Base-by-base conservation (phyloP, 2,888 invertebrate species). In the Trachelus stipa region DNA sequence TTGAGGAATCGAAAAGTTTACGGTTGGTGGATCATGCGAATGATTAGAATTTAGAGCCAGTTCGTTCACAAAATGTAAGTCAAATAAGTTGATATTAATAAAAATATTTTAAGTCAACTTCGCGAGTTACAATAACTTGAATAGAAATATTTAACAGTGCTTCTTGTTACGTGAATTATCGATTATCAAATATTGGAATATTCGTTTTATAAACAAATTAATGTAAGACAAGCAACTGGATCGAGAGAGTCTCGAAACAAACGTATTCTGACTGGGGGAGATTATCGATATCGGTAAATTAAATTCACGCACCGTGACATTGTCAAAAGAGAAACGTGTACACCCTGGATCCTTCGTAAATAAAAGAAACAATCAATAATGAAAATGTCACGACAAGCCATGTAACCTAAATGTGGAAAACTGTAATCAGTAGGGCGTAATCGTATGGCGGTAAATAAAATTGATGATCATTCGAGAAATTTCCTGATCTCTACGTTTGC, bases 391-490 rank as follows among this genome's bases (percentile, higher is more conserved):
- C 23, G 23, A 56, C 56, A 56, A 56, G 56, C 15, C 40, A 15
- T 6, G 40, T 1, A 4, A 6, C 56, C 56, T 23, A 23, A 6
- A 6, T 2, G 23, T 9, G 9, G 23, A 56, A 23, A 56, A 56
- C 15, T 56, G 56, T 56, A 23, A 23, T 23, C 56, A 56, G 23
- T 56, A 56, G 23, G 9, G 23, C 56, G 56, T 56, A 56, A 56
- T 56, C 56, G 56, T 56, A 56, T 56, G 1, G 9, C 31, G 30
- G 71, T 73, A 69, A 35, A 75, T 74, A n/a, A 76, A 73, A 80
- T 80, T 79, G 76, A 79, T 79, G n/a, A 79, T 76, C 75, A 73
- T 75, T 77, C 76, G 75, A 37, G 75, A 40, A 78, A 79, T 75
- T 73, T 75, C 69, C 12, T 34, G 40, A 33, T 76, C 75, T 68